phyloP scores from a whole-genome alignment of 2,888 invertebrate genomes.

The Digitonthophagus gazella region DNA sequence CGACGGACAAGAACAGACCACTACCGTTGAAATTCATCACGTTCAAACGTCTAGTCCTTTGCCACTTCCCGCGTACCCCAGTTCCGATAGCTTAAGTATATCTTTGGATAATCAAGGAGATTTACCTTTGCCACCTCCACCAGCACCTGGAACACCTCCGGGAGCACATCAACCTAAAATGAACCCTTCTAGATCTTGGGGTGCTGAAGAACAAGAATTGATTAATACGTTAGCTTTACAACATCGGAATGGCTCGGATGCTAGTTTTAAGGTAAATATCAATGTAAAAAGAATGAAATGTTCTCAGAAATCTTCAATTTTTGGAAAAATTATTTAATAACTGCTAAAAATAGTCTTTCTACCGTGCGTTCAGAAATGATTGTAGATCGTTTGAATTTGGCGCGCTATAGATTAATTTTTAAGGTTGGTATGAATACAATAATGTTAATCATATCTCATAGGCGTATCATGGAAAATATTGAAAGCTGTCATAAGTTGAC shows the following conservation, averaged over 20 bases:
- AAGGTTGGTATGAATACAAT: too few species aligned
- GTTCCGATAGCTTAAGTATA: constrained; percentile 63
- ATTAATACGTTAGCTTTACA: constrained; percentile 55
- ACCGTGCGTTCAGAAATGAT: too few species aligned
- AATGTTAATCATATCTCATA: too few species aligned
- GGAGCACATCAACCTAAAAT: constrained; percentile 51
- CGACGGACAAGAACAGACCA: constrained; percentile 46
- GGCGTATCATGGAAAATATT: too few species aligned
- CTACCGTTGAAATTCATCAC: constrained; percentile 51
- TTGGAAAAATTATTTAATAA: too few species aligned
- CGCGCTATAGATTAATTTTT: too few species aligned
- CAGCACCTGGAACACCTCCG: constrained; percentile 65
- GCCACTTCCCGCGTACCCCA: constrained; percentile 64
- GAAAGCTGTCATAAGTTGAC: too few species aligned
- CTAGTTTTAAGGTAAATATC: constrained; percentile 72
- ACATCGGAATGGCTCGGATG: constrained; percentile 74
- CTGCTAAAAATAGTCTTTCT: too few species aligned
- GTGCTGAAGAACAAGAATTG: constrained; percentile 53
- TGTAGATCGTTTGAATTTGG: too few species aligned
- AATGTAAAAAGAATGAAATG: too few species aligned
- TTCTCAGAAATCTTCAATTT: too few species aligned
- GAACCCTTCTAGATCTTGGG: constrained; percentile 57
- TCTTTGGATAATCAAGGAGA: constrained; percentile 56
- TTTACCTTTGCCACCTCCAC: constrained; percentile 64
- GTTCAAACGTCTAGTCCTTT: constrained; percentile 58